A percentile compares a stretch with the other conserved stretches of the same genome.
Evolutionary conservation across 2,797 vertebrate genomes (phyloP).

Genomic region (Rhabdomys pumilio): DNA sequence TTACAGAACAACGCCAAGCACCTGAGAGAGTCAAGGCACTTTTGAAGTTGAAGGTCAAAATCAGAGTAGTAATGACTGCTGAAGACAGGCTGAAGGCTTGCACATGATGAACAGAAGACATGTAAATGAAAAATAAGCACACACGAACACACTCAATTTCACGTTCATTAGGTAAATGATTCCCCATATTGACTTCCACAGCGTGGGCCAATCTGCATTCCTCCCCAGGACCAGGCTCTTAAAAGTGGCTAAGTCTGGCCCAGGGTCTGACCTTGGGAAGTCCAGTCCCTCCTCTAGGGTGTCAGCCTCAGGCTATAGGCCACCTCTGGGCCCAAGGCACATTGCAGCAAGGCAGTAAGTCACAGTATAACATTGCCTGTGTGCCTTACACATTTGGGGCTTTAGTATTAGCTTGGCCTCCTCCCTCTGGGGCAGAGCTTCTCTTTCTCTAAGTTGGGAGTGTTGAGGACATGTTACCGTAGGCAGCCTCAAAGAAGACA

Average conservation of each 20-base stretch:
- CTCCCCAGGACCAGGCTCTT: neutral
- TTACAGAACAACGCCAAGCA: neutral
- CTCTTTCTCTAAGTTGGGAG: neutral
- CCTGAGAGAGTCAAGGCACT: neutral
- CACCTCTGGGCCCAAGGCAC: too few relatives aligned
- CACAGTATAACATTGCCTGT: neutral
- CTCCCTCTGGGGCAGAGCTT: neutral
- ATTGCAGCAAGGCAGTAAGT: neutral
- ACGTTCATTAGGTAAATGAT: neutral
- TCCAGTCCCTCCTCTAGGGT: neutral
- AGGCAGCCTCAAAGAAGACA: neutral
- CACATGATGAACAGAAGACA: neutral
- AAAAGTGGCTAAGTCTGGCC: neutral
- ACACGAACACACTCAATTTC: accelerated
- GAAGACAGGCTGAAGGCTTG: neutral
- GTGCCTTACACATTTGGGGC: neutral
- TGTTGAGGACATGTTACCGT: accelerated
- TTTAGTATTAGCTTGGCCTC: neutral
- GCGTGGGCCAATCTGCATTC: neutral
- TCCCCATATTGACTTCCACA: neutral
- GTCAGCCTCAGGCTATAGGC: neutral
- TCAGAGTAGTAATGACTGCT: neutral
- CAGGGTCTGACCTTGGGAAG: neutral
- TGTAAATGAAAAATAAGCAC: neutral
- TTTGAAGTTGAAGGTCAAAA: slow-evolving; percentile 64